Conservation (phyloP, 2,888 invertebrate species). For the Diaperis boleti region DNA sequence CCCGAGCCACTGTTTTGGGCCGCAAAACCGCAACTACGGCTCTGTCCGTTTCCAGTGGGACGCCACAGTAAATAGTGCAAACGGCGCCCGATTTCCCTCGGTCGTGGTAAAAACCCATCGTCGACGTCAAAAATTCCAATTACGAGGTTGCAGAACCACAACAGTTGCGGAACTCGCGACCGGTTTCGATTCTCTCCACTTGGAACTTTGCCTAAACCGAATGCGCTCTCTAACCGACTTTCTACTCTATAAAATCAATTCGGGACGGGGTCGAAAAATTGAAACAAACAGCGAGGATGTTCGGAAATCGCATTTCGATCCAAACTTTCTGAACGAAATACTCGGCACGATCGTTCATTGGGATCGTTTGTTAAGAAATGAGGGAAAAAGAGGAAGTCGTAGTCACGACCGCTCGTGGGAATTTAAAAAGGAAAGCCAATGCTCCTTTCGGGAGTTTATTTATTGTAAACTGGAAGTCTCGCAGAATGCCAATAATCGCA, state of each 20-base stretch:
- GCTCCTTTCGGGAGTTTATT: slow-evolving; percentile 29
- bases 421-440: slow-evolving; percentile 25
- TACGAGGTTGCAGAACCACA: not conserved
- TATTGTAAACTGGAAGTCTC: slow-evolving; percentile 30
- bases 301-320: slow-evolving; percentile 24
- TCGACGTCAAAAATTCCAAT: slow-evolving; percentile 28
- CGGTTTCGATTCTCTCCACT: not conserved
- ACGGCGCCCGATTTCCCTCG: slow-evolving; percentile 21
- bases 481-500: slow-evolving; percentile 29
- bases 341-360: slow-evolving; percentile 25
- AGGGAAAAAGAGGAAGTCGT: slow-evolving; percentile 32
- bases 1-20: too few species aligned
- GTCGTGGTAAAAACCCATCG: slow-evolving; percentile 24
- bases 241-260: slow-evolving; percentile 26
- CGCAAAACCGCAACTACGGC: too few species aligned
- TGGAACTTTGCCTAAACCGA: slow-evolving; percentile 5
- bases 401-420: slow-evolving; percentile 30
- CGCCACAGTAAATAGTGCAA: slow-evolving; percentile 23
- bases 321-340: slow-evolving; percentile 22
- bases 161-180: not conserved
- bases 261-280: slow-evolving; percentile 30
- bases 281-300: slow-evolving; percentile 22
- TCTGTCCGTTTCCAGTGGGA: slow-evolving; percentile 20
- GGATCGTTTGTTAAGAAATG: slow-evolving; percentile 35
- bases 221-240: slow-evolving; percentile 12